Percentiles rank a stretch among this genome's conserved stretches.
phyloP scores from a whole-genome alignment of 2,113 vertebrate genomes.

The Origma solitaria region DNA sequence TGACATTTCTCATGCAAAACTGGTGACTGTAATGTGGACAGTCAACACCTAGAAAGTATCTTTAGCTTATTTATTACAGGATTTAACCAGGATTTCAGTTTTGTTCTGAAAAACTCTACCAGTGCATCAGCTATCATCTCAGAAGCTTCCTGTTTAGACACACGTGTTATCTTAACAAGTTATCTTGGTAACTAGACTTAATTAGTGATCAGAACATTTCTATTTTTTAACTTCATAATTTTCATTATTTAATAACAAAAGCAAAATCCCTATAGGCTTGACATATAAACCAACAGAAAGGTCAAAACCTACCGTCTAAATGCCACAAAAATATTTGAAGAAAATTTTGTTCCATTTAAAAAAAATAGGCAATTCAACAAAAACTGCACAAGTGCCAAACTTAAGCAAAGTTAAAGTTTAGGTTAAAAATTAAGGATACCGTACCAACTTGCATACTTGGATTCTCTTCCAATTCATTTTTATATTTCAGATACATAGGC shows the following conservation, averaged over 20 bases:
- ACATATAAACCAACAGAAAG: neutral
- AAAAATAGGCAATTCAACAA: neutral
- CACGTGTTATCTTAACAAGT: accelerated
- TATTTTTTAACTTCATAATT: neutral
- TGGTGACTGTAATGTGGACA: neutral
- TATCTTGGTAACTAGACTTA: neutral
- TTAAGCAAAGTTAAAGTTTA: too few species aligned
- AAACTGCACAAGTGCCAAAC: neutral
- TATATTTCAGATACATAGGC: constrained; percentile 93
- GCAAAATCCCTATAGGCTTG: neutral
- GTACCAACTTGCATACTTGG: constrained; percentile 73
- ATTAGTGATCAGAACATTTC: neutral
- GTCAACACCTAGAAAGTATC: neutral
- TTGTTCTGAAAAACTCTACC: neutral
- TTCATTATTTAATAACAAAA: neutral
- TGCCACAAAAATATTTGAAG: neutral
- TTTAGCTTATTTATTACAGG: neutral
- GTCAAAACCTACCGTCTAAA: neutral
- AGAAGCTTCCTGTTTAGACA: neutral
- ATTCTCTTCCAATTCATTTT: constrained; percentile 73
- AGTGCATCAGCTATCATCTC: neutral
- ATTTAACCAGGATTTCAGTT: neutral
- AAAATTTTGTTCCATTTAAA: neutral
- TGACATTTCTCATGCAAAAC: neutral
- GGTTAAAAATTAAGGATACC: constrained; percentile 1